A percentile compares a stretch with the other conserved stretches of the same genome.
Conservation (phyloP, 2,797 vertebrate genomes). For the Rousettus madagascariensis region DNA sequence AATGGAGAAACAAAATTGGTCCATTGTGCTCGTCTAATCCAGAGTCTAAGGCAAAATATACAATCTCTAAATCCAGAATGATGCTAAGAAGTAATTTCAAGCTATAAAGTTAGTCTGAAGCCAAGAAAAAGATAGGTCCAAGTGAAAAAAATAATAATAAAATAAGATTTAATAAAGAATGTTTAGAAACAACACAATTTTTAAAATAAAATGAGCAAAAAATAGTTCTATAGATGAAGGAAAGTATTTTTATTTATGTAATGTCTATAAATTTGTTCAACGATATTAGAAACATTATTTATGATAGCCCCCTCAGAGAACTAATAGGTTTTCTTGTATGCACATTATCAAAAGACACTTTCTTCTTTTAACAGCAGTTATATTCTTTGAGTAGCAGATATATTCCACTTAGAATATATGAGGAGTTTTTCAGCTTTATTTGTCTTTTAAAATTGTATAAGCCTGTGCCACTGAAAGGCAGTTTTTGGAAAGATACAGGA, state of each 20-base stretch:
- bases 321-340: neutral
- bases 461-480: neutral
- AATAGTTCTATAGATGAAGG: conserved; percentile 21
- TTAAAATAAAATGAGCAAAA: neutral
- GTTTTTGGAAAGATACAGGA: conserved; percentile 51
- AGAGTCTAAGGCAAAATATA: conserved; percentile 43
- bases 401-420: conserved; percentile 13
- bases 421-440: conserved; percentile 37
- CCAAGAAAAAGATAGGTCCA: conserved; percentile 27
- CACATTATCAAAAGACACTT: conserved; percentile 44
- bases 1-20: conserved; percentile 25
- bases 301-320: conserved; percentile 38
- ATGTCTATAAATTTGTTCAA: conserved; percentile 68
- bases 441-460: conserved; percentile 5
- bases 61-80: conserved; percentile 34
- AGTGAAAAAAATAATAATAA: neutral
- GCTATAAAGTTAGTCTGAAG: conserved; percentile 38
- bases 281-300: conserved; percentile 57
- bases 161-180: conserved; percentile 53
- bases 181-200: conserved; percentile 50
- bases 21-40: neutral
- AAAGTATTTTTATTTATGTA: conserved; percentile 67
- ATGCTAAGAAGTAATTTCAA: conserved; percentile 22
- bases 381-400: conserved; percentile 35
- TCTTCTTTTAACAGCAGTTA: conserved; percentile 47